Base-by-base conservation (phyloP, 1,140 invertebrate species). In the Aphis craccivora region DNA sequence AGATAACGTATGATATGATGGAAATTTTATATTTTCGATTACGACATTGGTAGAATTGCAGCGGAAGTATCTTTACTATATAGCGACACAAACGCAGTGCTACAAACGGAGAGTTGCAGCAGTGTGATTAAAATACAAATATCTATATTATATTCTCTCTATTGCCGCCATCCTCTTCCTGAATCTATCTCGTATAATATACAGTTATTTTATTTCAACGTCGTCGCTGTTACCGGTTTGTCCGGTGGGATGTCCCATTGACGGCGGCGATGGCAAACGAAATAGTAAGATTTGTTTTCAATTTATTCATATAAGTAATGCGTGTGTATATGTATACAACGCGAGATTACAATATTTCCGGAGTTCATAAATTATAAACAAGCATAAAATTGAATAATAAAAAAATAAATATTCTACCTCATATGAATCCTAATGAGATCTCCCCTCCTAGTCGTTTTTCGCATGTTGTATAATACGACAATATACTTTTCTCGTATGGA, bases 201-300 rank as follows among this genome's bases (percentile, higher is more conserved):
- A 67, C 51, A 88, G 86, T 88, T 88, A 88, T 90, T 23, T 89
- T 90, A n/a, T 43, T n/a, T 90, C 4, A 67, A 67, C 89, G 23
- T 90, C 53, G 37, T 67, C 89, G 53, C 88, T 67, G 40, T 60
- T 90, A 90, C 89, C 55, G 89, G 89, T 90, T 90, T 67, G 37
- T 25, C 51, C 88, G 30, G 51, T 89, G 35, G 88, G 88, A 89
- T 89, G 88, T 89, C 89, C 40, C 89, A 90, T 90, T 90, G 89
- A 90, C 89, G 53, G 89, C 20, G 51, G 87, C 48, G n/a, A 35
- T n/a, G 3, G 88, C 53, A 25, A 90, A 90, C 51, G 88, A 90
- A 90, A 90, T 60, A 45, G 40, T 60, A 60, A 2, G 11, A 90
- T 45, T 90, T 60, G 88, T 90, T 90, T 60, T 90, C 53, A 90